These are phyloP conservation scores for Drosophila novamexicana DNA, from an alignment of 1,140 invertebrate species.

Conservation along the genomic window DNA sequence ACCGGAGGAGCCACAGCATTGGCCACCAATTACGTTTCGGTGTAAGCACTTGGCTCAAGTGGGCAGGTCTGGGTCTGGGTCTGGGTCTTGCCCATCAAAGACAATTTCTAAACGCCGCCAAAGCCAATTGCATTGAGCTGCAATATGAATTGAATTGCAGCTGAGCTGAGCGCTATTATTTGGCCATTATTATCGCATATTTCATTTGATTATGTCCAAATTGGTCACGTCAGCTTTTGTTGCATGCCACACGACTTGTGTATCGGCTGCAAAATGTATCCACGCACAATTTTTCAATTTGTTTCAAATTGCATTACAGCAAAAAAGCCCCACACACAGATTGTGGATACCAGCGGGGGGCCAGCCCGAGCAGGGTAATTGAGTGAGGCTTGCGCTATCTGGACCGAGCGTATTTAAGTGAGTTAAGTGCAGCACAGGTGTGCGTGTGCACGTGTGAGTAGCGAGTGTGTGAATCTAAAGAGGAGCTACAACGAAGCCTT, in stretches of 20 bases:
- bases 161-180: background rate
- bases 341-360: background rate
- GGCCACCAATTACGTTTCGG: background rate
- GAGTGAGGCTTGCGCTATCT: slow-evolving; percentile 22
- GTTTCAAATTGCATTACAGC: slow-evolving; percentile 66
- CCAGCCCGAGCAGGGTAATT: background rate
- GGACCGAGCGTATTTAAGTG: slow-evolving; percentile 51
- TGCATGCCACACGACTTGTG: background rate
- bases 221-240: slow-evolving; percentile 7
- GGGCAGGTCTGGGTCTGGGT: background rate
- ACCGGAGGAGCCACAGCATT: background rate
- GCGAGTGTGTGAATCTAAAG: background rate
- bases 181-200: slow-evolving; percentile 21
- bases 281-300: slow-evolving; percentile 77
- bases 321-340: background rate
- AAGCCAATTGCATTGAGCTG: background rate
- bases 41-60: slow-evolving; percentile 8
- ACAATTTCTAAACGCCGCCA: background rate
- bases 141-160: slow-evolving; percentile 22
- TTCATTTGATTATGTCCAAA: slow-evolving; percentile 22
- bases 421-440: slow-evolving; percentile 59
- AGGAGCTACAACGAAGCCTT: slow-evolving; percentile 5
- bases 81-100: background rate
- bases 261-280: slow-evolving; percentile 15
- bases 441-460: background rate